Evolutionary conservation across 2,888 invertebrate genomes (phyloP).

Genomic region (Drosophila monieri): DNA sequence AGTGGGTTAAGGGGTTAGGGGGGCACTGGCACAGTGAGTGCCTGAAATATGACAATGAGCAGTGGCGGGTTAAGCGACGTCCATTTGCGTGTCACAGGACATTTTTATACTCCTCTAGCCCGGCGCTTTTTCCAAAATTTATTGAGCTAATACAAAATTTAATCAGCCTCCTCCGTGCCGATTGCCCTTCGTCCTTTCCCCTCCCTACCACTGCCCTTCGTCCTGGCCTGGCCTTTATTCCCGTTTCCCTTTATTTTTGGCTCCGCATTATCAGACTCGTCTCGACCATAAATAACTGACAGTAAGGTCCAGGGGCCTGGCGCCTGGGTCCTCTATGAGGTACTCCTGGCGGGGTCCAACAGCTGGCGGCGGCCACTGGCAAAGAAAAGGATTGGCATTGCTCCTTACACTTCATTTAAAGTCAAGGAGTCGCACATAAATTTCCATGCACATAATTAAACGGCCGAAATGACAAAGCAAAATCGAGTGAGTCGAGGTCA

Average conservation of each 20-base stretch:
- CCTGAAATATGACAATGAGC: slow-evolving; percentile 66
- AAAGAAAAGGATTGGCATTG: slow-evolving; percentile 61
- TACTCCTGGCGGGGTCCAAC: slow-evolving; percentile 28
- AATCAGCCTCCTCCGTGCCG: slow-evolving; percentile 61
- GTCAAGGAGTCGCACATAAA: slow-evolving; percentile 75
- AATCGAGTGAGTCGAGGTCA: slow-evolving; percentile 74
- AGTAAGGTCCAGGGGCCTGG: slow-evolving; percentile 14
- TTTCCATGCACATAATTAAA: slow-evolving; percentile 81
- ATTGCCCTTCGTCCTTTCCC: not conserved
- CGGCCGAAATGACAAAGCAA: slow-evolving; percentile 77
- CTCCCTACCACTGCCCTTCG: too few species aligned
- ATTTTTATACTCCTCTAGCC: slow-evolving; percentile 47
- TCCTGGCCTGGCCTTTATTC: not conserved
- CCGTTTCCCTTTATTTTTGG: slow-evolving; percentile 3
- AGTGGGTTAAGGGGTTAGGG: not conserved
- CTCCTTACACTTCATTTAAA: slow-evolving; percentile 76
- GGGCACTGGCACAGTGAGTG: not conserved
- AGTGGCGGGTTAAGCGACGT: slow-evolving; percentile 60
- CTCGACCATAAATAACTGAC: slow-evolving; percentile 66
- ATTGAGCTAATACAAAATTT: slow-evolving; percentile 79
- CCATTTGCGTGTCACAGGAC: slow-evolving; percentile 72
- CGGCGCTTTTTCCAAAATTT: slow-evolving; percentile 60
- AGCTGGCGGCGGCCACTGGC: slow-evolving; percentile 55
- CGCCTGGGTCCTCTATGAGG: slow-evolving; percentile 6
- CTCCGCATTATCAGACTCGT: slow-evolving; percentile 69